Evolutionary conservation across 2,888 invertebrate species (phyloP), one percentile per base, ranked within the genome.

Genomic region (Plebejus anna): DNA sequence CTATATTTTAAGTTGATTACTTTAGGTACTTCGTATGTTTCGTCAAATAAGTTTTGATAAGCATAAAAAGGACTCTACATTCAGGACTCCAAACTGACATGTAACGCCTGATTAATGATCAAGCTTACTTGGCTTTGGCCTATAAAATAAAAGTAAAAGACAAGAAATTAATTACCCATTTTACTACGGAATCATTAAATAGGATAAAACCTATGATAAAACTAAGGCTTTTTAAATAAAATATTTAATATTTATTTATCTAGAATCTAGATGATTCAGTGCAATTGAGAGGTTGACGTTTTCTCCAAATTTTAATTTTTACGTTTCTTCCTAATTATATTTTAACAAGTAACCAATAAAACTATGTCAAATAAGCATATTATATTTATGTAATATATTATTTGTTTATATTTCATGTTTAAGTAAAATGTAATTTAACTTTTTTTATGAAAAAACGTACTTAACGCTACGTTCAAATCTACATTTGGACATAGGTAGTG

Each of bases 251-350:
- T 71, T 71, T 71, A 42, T n/a, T 38, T 38, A 70, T 38, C 16
- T 70, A 13, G 70, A 70, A 4, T 16, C 36, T 42, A 16, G 55
- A 55, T 16, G 55, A 55, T 47, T 47, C 47, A 73, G 73, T 73
- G 73, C 73, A 73, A 55, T 73, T 55, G 13, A 32, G 55, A 73
- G 4, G 51, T 28, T 73, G n/a, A 32, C 47, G 22, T 4, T 73
- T 73, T 73, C 32, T 66, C 13, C 73, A 51, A 73, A 73, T 32
- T 51, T 22, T 13, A 55, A 36, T 51, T 72, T 72, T 55, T 51
- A 72, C 51, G 16, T 73, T 55, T 28, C 36, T 73, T 36, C 13
- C 73, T 73, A 73, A 73, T 32, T 73, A 55, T 16, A 73, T 51
- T 73, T 51, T 73, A 73, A 73, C 55, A 32, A 16, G 32, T 55